These are phyloP conservation scores for Parauchenoglanis punctatus DNA, from an alignment of 2,797 vertebrate genomes.

Conservation along the genomic window DNA sequence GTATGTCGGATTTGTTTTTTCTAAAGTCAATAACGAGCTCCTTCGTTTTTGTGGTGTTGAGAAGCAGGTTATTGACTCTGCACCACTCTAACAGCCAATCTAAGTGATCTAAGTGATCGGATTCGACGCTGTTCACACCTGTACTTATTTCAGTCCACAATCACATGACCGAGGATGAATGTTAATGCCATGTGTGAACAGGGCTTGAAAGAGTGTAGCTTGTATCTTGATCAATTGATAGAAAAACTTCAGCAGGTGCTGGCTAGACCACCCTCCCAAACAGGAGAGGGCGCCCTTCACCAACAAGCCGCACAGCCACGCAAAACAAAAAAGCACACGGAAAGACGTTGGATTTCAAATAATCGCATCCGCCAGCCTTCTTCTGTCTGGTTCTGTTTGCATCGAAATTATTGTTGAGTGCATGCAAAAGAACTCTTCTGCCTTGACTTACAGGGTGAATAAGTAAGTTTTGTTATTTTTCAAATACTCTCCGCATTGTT, in stretches of 20 bases:
- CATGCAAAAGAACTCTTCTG: constrained; percentile 27
- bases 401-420: constrained; percentile 37
- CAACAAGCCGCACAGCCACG: not conserved
- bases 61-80: no score
- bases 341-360: constrained; percentile 54
- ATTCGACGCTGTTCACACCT: no score
- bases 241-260: not conserved
- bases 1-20: no score
- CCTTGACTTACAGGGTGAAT: not conserved
- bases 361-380: constrained; percentile 40
- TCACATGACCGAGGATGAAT: no score
- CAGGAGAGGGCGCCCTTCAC: constrained; percentile 30
- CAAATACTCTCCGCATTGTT: not conserved
- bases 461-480: constrained; percentile 40
- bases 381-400: constrained; percentile 45
- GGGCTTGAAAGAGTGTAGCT: no score
- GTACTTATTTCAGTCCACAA: no score
- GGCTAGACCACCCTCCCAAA: not conserved
- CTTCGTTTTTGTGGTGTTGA: no score
- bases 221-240: no score
- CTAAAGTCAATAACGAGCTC: no score
- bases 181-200: no score
- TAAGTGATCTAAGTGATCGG: no score
- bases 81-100: no score
- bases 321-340: constrained; percentile 19